Percentiles rank a stretch among this genome's conserved stretches.
These are phyloP conservation scores for Bubalus kerabau DNA, from an alignment of 2,113 vertebrate species.

Conservation along the genomic window DNA sequence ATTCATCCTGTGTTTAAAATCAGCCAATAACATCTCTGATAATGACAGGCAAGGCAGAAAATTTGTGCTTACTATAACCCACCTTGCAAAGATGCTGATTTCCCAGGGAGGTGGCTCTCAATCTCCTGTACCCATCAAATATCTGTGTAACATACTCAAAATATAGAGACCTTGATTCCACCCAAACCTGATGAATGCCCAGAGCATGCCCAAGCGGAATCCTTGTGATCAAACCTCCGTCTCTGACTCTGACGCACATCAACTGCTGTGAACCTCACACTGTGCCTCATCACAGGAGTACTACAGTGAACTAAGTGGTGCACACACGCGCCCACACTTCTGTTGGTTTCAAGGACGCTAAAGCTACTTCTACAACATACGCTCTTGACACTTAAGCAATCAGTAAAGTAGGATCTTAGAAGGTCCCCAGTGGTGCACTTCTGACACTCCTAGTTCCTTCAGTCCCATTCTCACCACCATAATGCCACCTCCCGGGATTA, in stretches of 20 bases:
- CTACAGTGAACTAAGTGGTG: fast-evolving
- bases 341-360: fast-evolving
- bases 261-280: fast-evolving
- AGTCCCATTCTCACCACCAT: fast-evolving
- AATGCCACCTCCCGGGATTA: fast-evolving
- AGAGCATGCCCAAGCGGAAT: fast-evolving
- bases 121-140: too few species aligned
- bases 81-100: fast-evolving
- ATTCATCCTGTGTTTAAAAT: not conserved
- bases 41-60: fast-evolving
- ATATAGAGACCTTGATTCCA: fast-evolving
- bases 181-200: fast-evolving
- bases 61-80: fast-evolving
- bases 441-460: fast-evolving
- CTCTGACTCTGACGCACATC: not conserved
- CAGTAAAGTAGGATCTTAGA: fast-evolving
- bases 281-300: too few species aligned
- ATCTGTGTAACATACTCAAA: fast-evolving
- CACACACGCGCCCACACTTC: fast-evolving
- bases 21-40: not conserved
- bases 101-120: not conserved
- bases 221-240: too few species aligned
- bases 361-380: not conserved
- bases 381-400: too few species aligned
- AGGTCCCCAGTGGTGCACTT: fast-evolving